Conservation (phyloP, 2,113 vertebrate genomes). For the Hippolais icterina region DNA sequence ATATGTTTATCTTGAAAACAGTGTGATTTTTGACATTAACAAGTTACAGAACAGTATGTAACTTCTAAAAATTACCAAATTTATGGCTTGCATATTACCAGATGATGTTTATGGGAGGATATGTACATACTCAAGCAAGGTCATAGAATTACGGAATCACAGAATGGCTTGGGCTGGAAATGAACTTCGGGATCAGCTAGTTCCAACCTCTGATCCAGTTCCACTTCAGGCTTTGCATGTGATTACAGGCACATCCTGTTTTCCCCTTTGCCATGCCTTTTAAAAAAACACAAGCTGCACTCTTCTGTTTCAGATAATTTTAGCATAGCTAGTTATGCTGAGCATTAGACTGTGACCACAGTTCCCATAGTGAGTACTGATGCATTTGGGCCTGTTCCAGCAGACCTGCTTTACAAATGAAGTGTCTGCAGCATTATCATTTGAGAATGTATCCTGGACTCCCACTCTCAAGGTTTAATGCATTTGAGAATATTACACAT, state of each 20-base stretch:
- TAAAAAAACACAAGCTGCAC: background rate
- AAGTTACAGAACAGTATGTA: background rate
- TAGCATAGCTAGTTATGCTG: background rate
- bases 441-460: background rate
- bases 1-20: background rate
- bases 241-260: background rate
- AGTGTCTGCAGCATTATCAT: background rate
- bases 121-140: background rate
- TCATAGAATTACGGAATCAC: background rate
- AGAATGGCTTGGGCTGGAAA: background rate
- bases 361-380: background rate
- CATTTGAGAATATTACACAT: background rate
- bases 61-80: background rate
- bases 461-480: background rate
- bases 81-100: background rate
- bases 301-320: background rate
- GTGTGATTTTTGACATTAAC: background rate
- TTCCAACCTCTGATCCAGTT: background rate
- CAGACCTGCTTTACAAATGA: background rate
- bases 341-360: background rate
- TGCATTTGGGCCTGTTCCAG: background rate
- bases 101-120: background rate
- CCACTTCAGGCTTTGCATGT: background rate
- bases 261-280: background rate
- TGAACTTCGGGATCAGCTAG: background rate